Evolutionary conservation across 30 jellyfish, hydroid and myxozoan species (phyloP).

Genomic region (Nemopilema nomurai): DNA sequence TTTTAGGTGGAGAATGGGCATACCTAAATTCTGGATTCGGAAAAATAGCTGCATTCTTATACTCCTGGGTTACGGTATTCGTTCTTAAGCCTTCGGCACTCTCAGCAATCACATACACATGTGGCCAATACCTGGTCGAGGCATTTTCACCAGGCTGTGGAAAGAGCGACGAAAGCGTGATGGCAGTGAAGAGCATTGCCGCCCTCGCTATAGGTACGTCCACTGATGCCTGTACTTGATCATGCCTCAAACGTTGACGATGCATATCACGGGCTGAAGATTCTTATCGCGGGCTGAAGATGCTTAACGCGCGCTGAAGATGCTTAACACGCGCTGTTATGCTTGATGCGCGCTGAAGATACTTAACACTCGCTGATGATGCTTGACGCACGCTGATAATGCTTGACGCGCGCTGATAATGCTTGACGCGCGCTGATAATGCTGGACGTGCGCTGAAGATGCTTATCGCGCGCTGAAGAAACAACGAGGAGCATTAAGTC

Average conservation of each 20-base stretch:
- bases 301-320: too few relatives aligned
- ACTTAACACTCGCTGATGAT: too few relatives aligned
- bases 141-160: constrained; percentile 70
- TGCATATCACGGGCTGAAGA: too few relatives aligned
- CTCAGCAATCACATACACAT: constrained; percentile 76
- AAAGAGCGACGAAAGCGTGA: constrained; percentile 22
- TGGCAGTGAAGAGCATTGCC: constrained; percentile 63
- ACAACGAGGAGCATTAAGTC: too few relatives aligned
- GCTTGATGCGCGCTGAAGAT: too few relatives aligned
- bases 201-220: constrained; percentile 76
- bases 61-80: constrained; percentile 46
- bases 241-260: background rate
- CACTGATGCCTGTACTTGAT: background rate
- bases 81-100: constrained; percentile 73
- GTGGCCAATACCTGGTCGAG: constrained; percentile 80
- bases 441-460: too few relatives aligned
- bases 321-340: too few relatives aligned
- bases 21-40: constrained; percentile 80
- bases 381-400: too few relatives aligned
- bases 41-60: constrained; percentile 68
- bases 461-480: too few relatives aligned
- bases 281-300: too few relatives aligned
- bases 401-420: too few relatives aligned
- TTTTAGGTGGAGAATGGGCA: constrained; percentile 80
- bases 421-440: too few relatives aligned